Conservation (phyloP, 1,140 invertebrate genomes). For the Venturia canescens region DNA sequence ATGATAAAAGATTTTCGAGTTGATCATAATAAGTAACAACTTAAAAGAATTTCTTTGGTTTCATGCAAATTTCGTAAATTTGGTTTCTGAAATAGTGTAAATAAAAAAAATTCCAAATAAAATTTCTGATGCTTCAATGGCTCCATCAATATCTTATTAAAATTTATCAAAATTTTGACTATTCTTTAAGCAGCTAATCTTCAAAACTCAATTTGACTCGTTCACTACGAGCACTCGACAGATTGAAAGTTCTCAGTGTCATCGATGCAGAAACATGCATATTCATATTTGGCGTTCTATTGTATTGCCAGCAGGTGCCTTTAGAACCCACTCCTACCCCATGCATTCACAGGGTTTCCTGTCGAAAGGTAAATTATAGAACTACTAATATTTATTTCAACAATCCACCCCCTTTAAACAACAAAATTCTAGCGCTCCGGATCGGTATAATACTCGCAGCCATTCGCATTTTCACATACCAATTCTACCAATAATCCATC, state of each 20-base stretch:
- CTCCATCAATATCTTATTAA: no score
- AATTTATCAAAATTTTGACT: no score
- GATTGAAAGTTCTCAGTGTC: constrained; percentile 27
- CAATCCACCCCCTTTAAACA: background rate
- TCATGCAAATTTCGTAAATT: background rate
- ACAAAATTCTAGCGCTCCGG: constrained; percentile 3
- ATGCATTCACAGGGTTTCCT: constrained; percentile 72
- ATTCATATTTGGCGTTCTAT: constrained; percentile 70
- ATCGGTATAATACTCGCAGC: constrained; percentile 13
- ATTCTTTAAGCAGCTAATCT: no score
- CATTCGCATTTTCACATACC: background rate
- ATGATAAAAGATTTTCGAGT: no score
- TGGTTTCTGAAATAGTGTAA: background rate
- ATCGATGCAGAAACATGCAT: constrained; percentile 39
- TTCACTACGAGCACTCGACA: background rate
- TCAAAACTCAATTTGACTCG: background rate
- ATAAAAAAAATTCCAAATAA: no score
- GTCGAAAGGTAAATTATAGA: constrained; percentile 73
- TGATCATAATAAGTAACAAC: background rate
- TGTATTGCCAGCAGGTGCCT: constrained; percentile 74
- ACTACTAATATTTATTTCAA: constrained; percentile 59
- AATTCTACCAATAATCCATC: no score
- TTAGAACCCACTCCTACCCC: constrained; percentile 72
- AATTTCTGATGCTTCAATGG: no score
- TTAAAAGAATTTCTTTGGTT: no score